These are phyloP conservation scores for Sminthurides aquaticus DNA, from an alignment of 2,888 invertebrate species.

Conservation along the genomic window DNA sequence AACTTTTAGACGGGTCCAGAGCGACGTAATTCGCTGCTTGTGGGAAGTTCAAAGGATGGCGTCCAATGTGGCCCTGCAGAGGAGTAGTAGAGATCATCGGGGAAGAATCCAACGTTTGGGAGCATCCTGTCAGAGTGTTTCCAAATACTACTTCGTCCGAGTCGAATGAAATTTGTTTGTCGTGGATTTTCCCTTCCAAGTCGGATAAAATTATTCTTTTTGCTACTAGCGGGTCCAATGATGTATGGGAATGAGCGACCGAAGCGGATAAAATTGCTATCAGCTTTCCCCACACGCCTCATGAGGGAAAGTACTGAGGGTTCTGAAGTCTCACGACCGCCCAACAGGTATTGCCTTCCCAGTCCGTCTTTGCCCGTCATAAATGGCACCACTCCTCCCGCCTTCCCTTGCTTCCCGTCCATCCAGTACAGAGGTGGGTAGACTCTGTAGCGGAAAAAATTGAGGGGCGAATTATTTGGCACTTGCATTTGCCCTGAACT, in stretches of 20 bases:
- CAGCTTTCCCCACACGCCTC: slow-evolving; percentile 34
- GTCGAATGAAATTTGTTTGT: slow-evolving; percentile 41
- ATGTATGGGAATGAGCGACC: slow-evolving; percentile 26
- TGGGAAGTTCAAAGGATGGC: not conserved
- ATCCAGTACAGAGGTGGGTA: not conserved
- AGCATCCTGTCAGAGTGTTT: slow-evolving; percentile 23
- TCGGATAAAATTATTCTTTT: slow-evolving; percentile 43
- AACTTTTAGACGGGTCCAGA: not conserved
- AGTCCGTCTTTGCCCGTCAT: not conserved
- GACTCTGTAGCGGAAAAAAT: not conserved
- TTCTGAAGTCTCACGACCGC: not conserved
- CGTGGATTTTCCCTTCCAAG: slow-evolving; percentile 42
- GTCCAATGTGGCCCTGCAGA: slow-evolving; percentile 17
- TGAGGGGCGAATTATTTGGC: not conserved
- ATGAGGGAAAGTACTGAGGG: not conserved
- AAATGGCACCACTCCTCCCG: not conserved
- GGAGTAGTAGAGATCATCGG: slow-evolving; percentile 15
- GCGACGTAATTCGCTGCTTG: not conserved
- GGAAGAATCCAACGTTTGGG: slow-evolving; percentile 6
- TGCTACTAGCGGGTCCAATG: slow-evolving; percentile 10
- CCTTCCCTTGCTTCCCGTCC: not conserved
- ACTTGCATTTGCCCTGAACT: slow-evolving; percentile 40
- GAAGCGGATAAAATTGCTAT: slow-evolving; percentile 41
- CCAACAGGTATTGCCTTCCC: not conserved
- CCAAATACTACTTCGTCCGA: slow-evolving; percentile 38